Evolutionary conservation across 2,113 vertebrate genomes (phyloP).

Genomic region (Pedionomus torquatus): DNA sequence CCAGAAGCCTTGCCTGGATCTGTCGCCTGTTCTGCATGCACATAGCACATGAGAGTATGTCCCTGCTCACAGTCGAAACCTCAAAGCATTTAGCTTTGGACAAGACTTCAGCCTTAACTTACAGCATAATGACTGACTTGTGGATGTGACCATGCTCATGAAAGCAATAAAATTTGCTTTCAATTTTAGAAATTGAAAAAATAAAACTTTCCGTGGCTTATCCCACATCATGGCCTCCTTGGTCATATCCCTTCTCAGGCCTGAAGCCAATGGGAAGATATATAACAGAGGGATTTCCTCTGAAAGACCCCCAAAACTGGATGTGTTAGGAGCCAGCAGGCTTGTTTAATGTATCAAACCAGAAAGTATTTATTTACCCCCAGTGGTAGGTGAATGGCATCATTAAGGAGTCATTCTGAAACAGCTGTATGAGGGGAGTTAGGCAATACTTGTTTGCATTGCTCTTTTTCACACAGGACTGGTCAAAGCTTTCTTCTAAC

Average conservation of each 20-base stretch:
- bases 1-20: background rate
- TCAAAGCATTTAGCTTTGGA: background rate
- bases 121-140: background rate
- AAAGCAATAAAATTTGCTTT: background rate
- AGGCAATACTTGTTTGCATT: background rate
- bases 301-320: background rate
- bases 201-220: background rate
- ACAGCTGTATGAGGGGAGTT: background rate
- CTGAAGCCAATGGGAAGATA: background rate
- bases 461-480: background rate
- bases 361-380: background rate
- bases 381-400: background rate
- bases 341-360: background rate
- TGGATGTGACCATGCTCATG: background rate
- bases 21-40: background rate
- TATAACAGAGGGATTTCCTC: background rate
- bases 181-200: too few species aligned
- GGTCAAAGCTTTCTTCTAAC: background rate
- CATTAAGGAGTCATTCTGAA: background rate
- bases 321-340: background rate
- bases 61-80: background rate
- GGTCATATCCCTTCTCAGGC: accelerated
- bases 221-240: background rate
- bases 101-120: background rate
- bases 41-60: accelerated